Percentiles rank a stretch among this genome's conserved stretches.
Conservation (phyloP, 2,888 invertebrate genomes). For the Steinernema hermaphroditum region DNA sequence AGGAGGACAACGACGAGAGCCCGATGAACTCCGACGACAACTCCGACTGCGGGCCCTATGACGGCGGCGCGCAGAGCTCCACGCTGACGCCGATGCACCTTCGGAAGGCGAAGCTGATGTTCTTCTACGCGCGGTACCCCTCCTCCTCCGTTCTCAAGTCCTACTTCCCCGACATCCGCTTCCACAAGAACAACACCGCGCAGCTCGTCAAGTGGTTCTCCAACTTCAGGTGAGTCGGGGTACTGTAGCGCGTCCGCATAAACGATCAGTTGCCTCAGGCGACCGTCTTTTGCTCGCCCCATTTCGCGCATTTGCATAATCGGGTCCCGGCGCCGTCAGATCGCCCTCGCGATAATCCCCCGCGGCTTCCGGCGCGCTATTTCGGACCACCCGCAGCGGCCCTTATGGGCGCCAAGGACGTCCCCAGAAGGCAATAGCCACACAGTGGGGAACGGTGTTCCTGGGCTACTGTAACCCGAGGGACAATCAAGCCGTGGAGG, state of each 20-base stretch:
- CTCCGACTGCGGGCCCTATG: constrained; percentile 51
- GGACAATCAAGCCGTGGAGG: constrained; percentile 19
- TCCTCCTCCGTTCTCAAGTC: constrained; percentile 98
- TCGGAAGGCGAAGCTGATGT: constrained; percentile 99
- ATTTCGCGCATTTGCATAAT: constrained; percentile 27
- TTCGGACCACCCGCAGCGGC: no score
- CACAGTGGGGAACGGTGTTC: no score
- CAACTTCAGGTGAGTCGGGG: constrained; percentile 83
- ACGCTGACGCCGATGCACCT: constrained; percentile 99
- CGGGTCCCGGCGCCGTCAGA: constrained; percentile 19
- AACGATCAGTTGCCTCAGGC: constrained; percentile 8
- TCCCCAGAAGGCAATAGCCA: no score
- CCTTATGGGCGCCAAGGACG: no score
- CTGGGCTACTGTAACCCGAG: constrained; percentile 10
- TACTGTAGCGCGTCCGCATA: background rate
- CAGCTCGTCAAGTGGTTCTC: constrained; percentile 99
- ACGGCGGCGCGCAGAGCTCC: constrained; percentile 70
- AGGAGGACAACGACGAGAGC: constrained; percentile 48
- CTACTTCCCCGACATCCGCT: constrained; percentile 99
- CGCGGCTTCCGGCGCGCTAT: constrained; percentile 27
- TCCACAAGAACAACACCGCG: constrained; percentile 99
- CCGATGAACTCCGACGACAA: constrained; percentile 59
- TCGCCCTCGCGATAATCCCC: constrained; percentile 23
- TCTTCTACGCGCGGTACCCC: constrained; percentile 99
- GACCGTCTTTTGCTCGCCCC: constrained; percentile 21